Evolutionary conservation across 2,113 vertebrate genomes (phyloP), one percentile per base, ranked within the genome.

Genomic region (Peucedramus taeniatus): DNA sequence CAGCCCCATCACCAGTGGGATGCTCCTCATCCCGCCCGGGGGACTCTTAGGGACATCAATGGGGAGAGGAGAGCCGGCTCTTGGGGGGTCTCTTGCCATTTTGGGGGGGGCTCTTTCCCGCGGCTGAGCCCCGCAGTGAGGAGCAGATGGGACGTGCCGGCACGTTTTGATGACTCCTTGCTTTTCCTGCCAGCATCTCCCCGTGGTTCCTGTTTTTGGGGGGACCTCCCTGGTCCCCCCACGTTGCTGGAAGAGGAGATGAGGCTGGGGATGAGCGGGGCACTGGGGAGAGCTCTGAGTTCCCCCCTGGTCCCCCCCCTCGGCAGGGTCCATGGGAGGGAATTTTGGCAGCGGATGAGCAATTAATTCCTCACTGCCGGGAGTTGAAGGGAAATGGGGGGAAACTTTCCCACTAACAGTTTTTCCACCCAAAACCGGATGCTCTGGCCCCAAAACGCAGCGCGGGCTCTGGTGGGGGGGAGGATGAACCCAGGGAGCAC

Each of bases 151-250:
- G 68, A 37, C 26, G 17, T 6, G 15, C 28, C 2, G 4, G 71
- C 35, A 13, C 3, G 11, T 63, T 83, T 14, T 35, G 63, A 26
- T 79, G 85, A 33, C 63, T 91, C 81, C 71, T 85, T 2, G 8
- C 61, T 66, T 83, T 85, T 83, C 76, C 71, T 79, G 85, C 66
- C 89, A 37, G 85, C 63, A 69, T 83, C 65, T 82, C 76, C 65
- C 44, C 20, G 44, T 15, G 49, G n/a, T 91, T 93, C 88, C 75
- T 85, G 80, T 77, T 86, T 49, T 44, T 82, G n/a, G n/a, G n/a
- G 68, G 57, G 42, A 50, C 54, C 15, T 21, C 47, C 22, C 18
- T 0, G 12, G 6, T 39, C 49, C 16, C 65, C 35, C 39, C 50
- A 5, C 45, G 2, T 9, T 35, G 54, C 72, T 23, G 71, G 44